Conservation (phyloP, 1,140 invertebrate genomes). For the Penaeus vannamei region DNA sequence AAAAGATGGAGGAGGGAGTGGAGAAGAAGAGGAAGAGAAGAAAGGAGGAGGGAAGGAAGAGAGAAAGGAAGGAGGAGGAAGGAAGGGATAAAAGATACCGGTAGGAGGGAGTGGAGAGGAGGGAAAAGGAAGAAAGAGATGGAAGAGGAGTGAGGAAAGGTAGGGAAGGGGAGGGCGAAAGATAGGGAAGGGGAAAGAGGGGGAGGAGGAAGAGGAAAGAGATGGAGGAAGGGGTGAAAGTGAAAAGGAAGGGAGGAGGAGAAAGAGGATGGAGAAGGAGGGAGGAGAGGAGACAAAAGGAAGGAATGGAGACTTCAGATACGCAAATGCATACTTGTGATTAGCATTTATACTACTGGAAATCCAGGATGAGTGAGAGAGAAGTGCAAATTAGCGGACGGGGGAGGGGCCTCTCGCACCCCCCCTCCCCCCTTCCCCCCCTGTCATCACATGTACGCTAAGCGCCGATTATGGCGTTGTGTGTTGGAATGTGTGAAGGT, state of each 20-base stretch:
- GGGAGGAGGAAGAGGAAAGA: neutral
- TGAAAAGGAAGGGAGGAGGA: neutral
- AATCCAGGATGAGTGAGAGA: slow-evolving; percentile 49
- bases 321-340: slow-evolving; percentile 10
- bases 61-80: neutral
- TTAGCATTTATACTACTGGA: slow-evolving; percentile 10
- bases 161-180: too few relatives aligned
- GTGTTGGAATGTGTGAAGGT: too few relatives aligned
- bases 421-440: neutral
- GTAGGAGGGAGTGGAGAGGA: neutral
- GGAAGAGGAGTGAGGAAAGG: neutral
- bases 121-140: neutral
- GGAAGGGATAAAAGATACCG: too few relatives aligned
- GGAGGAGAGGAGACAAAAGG: neutral
- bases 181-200: neutral
- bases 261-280: neutral
- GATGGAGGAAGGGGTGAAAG: neutral
- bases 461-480: neutral
- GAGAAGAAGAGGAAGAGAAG: neutral
- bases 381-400: slow-evolving; percentile 29
- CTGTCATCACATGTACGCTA: neutral
- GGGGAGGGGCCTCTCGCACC: neutral
- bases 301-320: neutral
- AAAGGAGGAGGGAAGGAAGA: neutral
- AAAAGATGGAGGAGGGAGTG: neutral